Conservation (phyloP, 2,113 vertebrate genomes). For the Microtus ochrogaster region DNA sequence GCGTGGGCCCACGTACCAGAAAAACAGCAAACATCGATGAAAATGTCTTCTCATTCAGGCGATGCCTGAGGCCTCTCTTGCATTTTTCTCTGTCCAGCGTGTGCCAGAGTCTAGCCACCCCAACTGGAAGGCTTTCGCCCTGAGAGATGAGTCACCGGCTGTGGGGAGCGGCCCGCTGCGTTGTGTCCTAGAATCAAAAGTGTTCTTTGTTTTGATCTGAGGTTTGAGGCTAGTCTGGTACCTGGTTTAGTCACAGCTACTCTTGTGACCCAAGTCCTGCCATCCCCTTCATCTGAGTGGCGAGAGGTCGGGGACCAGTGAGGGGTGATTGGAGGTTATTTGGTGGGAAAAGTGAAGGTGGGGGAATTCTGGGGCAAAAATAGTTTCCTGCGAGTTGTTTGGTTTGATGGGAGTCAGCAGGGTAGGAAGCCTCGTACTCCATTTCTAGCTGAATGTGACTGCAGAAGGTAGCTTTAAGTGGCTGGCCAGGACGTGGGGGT, state of each 20-base stretch:
- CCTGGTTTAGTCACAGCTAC: neutral
- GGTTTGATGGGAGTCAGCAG: neutral
- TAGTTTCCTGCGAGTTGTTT: neutral
- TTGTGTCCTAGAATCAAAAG: neutral
- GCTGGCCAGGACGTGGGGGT: neutral
- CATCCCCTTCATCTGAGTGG: neutral
- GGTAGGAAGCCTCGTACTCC: neutral
- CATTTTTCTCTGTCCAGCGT: neutral
- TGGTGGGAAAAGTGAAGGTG: neutral
- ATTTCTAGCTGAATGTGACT: neutral
- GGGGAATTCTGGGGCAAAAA: neutral
- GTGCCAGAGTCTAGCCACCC: neutral
- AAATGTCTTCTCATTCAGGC: neutral
- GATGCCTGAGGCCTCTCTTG: neutral
- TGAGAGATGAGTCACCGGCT: neutral
- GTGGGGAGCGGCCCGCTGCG: neutral
- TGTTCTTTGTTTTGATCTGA: neutral
- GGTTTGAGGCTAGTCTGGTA: neutral
- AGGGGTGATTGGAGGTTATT: neutral
- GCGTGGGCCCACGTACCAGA: neutral
- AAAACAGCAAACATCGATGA: neutral
- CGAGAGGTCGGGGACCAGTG: rapidly evolving
- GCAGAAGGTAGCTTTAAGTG: neutral
- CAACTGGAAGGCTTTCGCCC: neutral
- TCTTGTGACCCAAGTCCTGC: neutral